Evolutionary conservation across 2,113 vertebrate species (phyloP).

Genomic region (Gymnorhina tibicen): DNA sequence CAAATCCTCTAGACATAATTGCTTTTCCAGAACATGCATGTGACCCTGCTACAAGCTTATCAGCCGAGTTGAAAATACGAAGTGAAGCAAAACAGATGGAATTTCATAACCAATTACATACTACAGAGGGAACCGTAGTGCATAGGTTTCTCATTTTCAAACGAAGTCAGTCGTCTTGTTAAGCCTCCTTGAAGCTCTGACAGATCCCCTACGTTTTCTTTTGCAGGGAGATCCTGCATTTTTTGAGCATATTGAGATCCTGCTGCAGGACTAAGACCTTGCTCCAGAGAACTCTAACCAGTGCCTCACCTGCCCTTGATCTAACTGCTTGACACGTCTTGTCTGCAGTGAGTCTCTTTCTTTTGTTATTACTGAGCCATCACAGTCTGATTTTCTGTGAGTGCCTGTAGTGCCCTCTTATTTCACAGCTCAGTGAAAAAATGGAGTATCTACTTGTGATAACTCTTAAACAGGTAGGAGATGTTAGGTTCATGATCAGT

Average conservation of each 20-base stretch:
- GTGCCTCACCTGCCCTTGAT: neutral
- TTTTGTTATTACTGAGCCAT: neutral
- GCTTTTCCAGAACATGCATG: neutral
- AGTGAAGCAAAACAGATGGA: constrained; percentile 49
- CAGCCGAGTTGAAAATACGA: neutral
- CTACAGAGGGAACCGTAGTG: neutral
- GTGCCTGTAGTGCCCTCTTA: neutral
- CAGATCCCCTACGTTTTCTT: neutral
- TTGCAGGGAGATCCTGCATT: neutral
- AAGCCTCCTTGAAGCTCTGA: neutral
- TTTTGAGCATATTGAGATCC: neutral
- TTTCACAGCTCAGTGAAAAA: neutral
- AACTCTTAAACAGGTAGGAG: neutral
- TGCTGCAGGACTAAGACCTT: neutral
- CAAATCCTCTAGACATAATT: neutral
- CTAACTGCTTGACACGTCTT: neutral
- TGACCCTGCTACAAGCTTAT: neutral
- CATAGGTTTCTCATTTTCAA: neutral
- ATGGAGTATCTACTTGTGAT: neutral
- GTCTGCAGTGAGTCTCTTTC: neutral
- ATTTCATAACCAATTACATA: constrained; percentile 44
- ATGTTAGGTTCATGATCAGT: neutral
- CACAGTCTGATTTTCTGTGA: neutral
- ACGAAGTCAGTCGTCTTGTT: neutral
- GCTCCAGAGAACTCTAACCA: neutral